Evolutionary conservation across 2,113 vertebrate species (phyloP), one percentile per base, ranked within the genome.

Genomic region (Oxyura jamaicensis): DNA sequence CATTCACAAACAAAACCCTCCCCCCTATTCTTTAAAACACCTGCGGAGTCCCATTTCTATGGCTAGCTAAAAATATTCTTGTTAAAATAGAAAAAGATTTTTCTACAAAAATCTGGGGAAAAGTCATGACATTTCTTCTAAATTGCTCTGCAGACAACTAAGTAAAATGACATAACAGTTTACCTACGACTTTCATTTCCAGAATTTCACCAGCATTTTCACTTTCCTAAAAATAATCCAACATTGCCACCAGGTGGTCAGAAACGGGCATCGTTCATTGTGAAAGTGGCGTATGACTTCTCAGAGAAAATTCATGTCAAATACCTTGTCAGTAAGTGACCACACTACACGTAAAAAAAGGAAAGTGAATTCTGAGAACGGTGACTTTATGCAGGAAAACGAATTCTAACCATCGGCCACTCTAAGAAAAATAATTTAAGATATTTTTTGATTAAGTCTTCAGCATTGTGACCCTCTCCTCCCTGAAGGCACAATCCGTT

Each of bases 241-340:
- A 97, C 86, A 95, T 74, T 96, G 98, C 97, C 98, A 95, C 96
- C 97, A 33, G 56, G 97, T 78, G 98, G 97, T 11, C 28, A 33
- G 58, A 36, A 74, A 11, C 2, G 20, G n/a, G 48, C 76, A 77
- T 59, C 28, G 21, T 3, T 68, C 56, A 21, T 41, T 4, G 28
- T 12, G 42, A 7, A 80, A 10, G 59, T 8, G 4, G 33, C 26
- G 1, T 4, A 13, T 11, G 41, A 44, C 36, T 35, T 76, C 26
- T 7, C 35, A 0, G 78, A 23, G 39, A 50, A 62, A 42, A 65
- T 2, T 63, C 13, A 23, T 2, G 11, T 48, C 42, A 46, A 46
- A 73, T 0, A 44, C 7, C 62, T 8, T 35, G 33, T 28, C 73
- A 13, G 11, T 0, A 46, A 79, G 71, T 4, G 53, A 68, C 35